phyloP scores from a whole-genome alignment of 2,113 vertebrate genomes.

The Tretioscincus oriximinensis region DNA sequence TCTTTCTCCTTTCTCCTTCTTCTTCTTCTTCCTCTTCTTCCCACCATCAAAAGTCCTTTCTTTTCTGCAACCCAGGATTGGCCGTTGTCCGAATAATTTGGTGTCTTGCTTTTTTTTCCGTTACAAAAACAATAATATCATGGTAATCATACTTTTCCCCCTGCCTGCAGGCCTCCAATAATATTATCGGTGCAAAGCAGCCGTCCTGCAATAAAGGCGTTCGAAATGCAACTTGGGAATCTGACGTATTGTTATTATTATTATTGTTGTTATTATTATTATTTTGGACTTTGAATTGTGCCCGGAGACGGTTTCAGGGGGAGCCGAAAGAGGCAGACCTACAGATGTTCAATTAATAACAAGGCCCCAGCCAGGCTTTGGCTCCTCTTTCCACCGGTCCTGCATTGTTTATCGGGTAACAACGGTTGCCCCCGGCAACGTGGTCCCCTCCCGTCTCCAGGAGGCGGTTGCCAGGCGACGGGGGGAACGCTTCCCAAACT shows the following conservation, averaged over 20 bases:
- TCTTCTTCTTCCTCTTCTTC: too few relatives aligned
- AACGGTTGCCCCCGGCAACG: slow-evolving; percentile 90
- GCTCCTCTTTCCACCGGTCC: slow-evolving; percentile 83
- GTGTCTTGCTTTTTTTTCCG: too few relatives aligned
- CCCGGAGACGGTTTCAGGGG: slow-evolving; percentile 46
- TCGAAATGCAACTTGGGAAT: slow-evolving; percentile 8
- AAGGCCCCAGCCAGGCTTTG: slow-evolving; percentile 75
- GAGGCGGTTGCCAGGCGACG: slow-evolving; percentile 89
- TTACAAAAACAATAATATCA: too few relatives aligned
- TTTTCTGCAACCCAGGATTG: neutral
- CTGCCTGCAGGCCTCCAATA: neutral
- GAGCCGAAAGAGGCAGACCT: slow-evolving; percentile 78
- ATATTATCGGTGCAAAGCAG: neutral
- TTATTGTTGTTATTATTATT: neutral
- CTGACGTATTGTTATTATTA: neutral
- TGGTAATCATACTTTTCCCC: too few relatives aligned
- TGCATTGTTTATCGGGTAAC: slow-evolving; percentile 95
- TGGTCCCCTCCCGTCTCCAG: slow-evolving; percentile 89
- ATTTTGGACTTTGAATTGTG: neutral
- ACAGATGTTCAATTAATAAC: slow-evolving; percentile 91
- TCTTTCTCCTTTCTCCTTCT: too few relatives aligned
- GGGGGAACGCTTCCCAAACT: slow-evolving; percentile 75
- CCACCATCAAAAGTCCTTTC: neutral
- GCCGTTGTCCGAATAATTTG: too few relatives aligned
- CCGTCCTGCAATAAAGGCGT: neutral